Evolutionary conservation across 2,113 vertebrate species (phyloP).

Genomic region (Ictalurus punctatus): DNA sequence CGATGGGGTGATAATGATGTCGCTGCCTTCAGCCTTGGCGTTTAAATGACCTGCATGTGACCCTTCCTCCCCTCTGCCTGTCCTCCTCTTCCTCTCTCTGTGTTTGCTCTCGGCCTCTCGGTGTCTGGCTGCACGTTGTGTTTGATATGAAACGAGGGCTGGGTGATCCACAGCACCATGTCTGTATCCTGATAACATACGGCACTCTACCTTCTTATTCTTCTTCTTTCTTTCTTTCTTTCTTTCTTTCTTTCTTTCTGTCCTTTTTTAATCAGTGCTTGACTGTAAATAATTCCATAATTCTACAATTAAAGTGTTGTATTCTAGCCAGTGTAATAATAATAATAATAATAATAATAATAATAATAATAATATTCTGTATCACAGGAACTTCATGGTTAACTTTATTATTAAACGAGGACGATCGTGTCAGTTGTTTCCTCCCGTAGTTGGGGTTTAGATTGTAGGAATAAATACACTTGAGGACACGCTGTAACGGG

Average conservation of each 20-base stretch:
- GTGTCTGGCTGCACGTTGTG: slow-evolving; percentile 50
- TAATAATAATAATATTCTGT: not conserved
- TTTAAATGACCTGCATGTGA: slow-evolving; percentile 82
- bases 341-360: no score
- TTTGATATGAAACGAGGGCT: slow-evolving; percentile 35
- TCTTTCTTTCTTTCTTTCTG: not conserved
- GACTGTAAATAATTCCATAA: not conserved
- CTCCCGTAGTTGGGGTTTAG: not conserved
- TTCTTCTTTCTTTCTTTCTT: not conserved
- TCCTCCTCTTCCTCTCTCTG: slow-evolving; percentile 47
- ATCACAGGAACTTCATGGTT: not conserved
- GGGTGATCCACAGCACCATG: not conserved
- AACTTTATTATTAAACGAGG: not conserved
- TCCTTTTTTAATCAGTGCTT: not conserved
- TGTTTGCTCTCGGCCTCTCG: slow-evolving; percentile 49
- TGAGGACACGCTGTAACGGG: not conserved
- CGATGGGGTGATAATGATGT: slow-evolving; percentile 65
- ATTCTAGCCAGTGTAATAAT: not conserved
- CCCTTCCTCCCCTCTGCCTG: slow-evolving; percentile 60
- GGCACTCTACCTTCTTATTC: not conserved
- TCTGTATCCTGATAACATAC: not conserved
- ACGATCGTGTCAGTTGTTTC: not conserved
- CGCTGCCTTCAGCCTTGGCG: slow-evolving; percentile 80
- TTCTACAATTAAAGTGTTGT: not conserved
- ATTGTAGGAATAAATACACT: not conserved